Percentiles rank a stretch among this genome's conserved stretches.
Conservation (phyloP, 2,888 invertebrate species). For the Pterostichus madidus region DNA sequence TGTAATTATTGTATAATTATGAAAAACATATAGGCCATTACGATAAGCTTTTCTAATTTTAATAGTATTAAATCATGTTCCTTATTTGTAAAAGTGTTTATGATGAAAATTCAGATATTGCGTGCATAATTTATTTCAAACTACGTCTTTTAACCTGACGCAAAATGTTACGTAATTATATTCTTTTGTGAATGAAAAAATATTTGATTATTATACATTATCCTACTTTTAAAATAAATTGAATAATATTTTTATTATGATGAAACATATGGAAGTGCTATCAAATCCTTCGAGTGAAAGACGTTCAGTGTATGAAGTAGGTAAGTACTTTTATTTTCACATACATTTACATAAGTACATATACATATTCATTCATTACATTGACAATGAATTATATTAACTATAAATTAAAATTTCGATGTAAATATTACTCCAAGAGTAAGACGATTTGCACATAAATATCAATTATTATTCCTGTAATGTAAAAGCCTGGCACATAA, state of each 20-base stretch:
- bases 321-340: constrained; percentile 37
- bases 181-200: constrained; percentile 44
- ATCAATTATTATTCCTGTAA: neutral
- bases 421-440: constrained; percentile 14
- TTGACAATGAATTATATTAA: constrained; percentile 20
- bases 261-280: neutral
- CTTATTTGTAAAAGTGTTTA: constrained; percentile 54
- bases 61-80: constrained; percentile 59
- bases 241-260: neutral
- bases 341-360: constrained; percentile 36
- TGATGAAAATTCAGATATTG: constrained; percentile 47
- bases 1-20: constrained; percentile 65
- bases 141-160: constrained; percentile 41
- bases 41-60: constrained; percentile 57
- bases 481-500: constrained; percentile 21
- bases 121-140: constrained; percentile 49
- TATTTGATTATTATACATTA: constrained; percentile 22
- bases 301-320: neutral
- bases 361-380: constrained; percentile 23
- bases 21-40: constrained; percentile 63
- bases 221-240: constrained; percentile 13
- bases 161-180: constrained; percentile 43
- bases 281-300: neutral
- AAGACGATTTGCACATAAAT: neutral
- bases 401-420: constrained; percentile 12